phyloP scores from a whole-genome alignment of 2,888 invertebrate species.

The Lepidochrysops patricia region DNA sequence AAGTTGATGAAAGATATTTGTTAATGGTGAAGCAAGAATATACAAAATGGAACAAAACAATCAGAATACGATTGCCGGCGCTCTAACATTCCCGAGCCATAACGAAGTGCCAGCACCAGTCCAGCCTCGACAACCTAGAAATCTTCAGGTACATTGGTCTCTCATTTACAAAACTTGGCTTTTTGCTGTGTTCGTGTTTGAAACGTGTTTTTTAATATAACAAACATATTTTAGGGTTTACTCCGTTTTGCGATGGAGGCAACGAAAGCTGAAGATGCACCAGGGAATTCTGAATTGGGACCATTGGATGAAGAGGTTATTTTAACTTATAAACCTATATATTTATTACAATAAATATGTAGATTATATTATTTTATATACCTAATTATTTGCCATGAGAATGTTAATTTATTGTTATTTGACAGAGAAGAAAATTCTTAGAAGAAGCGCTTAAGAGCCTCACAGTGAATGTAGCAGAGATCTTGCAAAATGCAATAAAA shows the following conservation, averaged over 20 bases:
- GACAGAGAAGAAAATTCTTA: slow-evolving; percentile 80
- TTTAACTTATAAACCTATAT: neutral
- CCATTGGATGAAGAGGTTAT: slow-evolving; percentile 79
- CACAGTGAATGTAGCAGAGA: slow-evolving; percentile 80
- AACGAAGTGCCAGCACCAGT: slow-evolving; percentile 30
- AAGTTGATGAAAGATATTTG: neutral
- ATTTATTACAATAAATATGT: no score
- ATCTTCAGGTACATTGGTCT: slow-evolving; percentile 41
- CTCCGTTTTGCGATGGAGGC: slow-evolving; percentile 82
- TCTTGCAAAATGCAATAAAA: slow-evolving; percentile 77
- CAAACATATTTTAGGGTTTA: slow-evolving; percentile 67
- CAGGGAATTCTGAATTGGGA: slow-evolving; percentile 55
- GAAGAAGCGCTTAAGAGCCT: slow-evolving; percentile 81
- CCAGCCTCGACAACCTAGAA: slow-evolving; percentile 53
- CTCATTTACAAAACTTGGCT: neutral
- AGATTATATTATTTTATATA: neutral
- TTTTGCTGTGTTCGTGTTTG: no score
- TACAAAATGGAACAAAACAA: slow-evolving; percentile 45
- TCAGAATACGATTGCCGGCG: slow-evolving; percentile 37
- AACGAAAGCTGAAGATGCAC: slow-evolving; percentile 74
- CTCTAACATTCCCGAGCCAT: slow-evolving; percentile 35
- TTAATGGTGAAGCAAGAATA: slow-evolving; percentile 5
- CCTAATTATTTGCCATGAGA: neutral
- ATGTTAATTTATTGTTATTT: neutral
- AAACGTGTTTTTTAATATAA: neutral